Conservation (phyloP, 2,113 vertebrate genomes). For the Gobiocypris rarus region DNA sequence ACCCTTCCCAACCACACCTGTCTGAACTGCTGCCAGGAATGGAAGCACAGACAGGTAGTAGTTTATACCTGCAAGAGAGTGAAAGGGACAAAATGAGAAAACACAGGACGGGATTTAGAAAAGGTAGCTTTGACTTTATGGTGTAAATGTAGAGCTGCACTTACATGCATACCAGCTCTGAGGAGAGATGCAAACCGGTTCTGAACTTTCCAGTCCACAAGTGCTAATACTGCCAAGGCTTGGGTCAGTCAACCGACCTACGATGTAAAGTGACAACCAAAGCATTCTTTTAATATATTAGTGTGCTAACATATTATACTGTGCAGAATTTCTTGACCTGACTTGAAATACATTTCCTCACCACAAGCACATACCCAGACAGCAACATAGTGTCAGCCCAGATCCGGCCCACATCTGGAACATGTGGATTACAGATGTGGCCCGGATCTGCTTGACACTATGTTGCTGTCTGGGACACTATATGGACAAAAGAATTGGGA, state of each 20-base stretch:
- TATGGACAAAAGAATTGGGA: no score
- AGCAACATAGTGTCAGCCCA: no score
- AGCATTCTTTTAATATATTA: not conserved
- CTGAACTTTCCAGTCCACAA: constrained; percentile 65
- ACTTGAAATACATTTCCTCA: not conserved
- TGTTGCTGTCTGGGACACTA: no score
- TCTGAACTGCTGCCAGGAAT: constrained; percentile 71
- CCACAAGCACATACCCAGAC: not conserved
- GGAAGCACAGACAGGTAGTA: constrained; percentile 68
- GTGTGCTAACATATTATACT: no score
- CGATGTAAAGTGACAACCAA: not conserved
- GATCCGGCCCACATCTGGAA: no score
- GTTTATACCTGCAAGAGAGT: constrained; percentile 65
- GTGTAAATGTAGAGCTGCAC: constrained; percentile 43
- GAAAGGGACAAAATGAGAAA: not conserved
- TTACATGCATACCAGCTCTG: constrained; percentile 75
- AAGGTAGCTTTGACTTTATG: not conserved
- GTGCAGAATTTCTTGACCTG: no score
- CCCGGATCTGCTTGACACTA: no score
- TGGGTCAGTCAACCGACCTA: constrained; percentile 71
- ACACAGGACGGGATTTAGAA: not conserved
- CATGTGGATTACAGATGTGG: no score
- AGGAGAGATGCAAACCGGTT: constrained; percentile 67
- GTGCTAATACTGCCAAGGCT: constrained; percentile 61
- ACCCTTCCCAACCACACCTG: constrained; percentile 62